phyloP scores from a whole-genome alignment of 2,113 vertebrate species.

The Hassar affinis region DNA sequence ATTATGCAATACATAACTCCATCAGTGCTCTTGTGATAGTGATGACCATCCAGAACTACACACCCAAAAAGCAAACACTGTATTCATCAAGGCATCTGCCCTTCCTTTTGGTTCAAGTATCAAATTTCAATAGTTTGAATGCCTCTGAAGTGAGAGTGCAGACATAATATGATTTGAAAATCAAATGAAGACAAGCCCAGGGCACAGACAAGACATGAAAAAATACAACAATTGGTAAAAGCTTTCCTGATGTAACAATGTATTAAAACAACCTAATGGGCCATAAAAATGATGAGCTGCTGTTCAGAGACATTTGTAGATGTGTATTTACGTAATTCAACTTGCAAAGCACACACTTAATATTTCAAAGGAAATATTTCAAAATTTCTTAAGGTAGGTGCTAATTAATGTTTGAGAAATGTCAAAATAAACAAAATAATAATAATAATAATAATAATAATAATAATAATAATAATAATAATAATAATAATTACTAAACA shows the following conservation, averaged over 20 bases:
- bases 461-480: background rate
- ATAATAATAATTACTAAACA: background rate
- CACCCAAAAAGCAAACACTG: constrained; percentile 43
- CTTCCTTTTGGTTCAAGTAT: constrained; percentile 14
- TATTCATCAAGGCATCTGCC: constrained; percentile 30
- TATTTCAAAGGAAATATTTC: background rate
- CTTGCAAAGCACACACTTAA: background rate
- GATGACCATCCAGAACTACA: constrained; percentile 34
- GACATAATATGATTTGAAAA: constrained; percentile 20
- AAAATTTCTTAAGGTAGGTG: background rate
- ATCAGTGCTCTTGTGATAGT: constrained; percentile 5
- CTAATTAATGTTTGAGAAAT: background rate
- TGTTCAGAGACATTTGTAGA: background rate
- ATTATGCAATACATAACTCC: constrained; percentile 14
- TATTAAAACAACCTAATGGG: background rate
- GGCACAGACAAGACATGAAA: constrained; percentile 1
- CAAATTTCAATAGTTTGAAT: constrained; percentile 20
- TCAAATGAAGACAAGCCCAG: constrained; percentile 30
- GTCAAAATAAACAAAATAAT: background rate
- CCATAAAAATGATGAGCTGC: background rate
- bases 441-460: background rate
- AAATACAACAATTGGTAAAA: background rate
- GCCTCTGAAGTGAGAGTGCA: constrained; percentile 12
- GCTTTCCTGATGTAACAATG: background rate
- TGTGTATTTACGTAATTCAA: background rate